Conservation (phyloP, 2,113 vertebrate species). For the Melanotaenia duboulayi region DNA sequence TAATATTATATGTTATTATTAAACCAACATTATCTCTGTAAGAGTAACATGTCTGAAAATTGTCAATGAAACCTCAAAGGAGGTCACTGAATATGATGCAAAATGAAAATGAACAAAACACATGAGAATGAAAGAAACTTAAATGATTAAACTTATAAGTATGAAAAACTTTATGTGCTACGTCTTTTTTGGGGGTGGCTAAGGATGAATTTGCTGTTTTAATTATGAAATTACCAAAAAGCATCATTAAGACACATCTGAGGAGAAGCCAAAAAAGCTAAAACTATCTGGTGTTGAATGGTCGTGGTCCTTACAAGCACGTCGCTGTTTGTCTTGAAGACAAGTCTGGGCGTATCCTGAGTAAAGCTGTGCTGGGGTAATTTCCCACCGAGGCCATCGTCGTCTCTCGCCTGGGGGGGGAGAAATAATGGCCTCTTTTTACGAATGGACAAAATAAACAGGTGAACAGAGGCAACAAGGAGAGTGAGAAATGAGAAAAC, state of each 20-base stretch:
- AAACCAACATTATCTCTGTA: too few relatives aligned
- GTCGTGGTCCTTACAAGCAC: constrained; percentile 98
- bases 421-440: constrained; percentile 99
- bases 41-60: too few relatives aligned
- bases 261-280: constrained; percentile 69
- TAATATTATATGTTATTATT: too few relatives aligned
- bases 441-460: constrained; percentile 96
- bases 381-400: constrained; percentile 98
- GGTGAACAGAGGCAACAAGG: constrained; percentile 84
- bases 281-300: constrained; percentile 88
- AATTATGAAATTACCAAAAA: constrained; percentile 40
- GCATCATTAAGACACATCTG: constrained; percentile 71
- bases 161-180: constrained; percentile 22
- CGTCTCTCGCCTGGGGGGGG: constrained; percentile 98
- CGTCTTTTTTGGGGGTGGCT: constrained; percentile 6
- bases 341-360: constrained; percentile 99
- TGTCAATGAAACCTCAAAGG: constrained; percentile 16
- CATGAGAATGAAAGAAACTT: constrained; percentile 56
- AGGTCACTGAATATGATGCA: constrained; percentile 38
- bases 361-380: constrained; percentile 98
- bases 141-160: constrained; percentile 47
- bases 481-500: constrained; percentile 87
- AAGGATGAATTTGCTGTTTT: constrained; percentile 14
- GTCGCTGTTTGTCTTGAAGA: constrained; percentile 99
- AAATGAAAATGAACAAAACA: constrained; percentile 71